Evolutionary conservation across 2,113 vertebrate genomes (phyloP), one percentile per base, ranked within the genome.

Genomic region (Dipodomys spectabilis): DNA sequence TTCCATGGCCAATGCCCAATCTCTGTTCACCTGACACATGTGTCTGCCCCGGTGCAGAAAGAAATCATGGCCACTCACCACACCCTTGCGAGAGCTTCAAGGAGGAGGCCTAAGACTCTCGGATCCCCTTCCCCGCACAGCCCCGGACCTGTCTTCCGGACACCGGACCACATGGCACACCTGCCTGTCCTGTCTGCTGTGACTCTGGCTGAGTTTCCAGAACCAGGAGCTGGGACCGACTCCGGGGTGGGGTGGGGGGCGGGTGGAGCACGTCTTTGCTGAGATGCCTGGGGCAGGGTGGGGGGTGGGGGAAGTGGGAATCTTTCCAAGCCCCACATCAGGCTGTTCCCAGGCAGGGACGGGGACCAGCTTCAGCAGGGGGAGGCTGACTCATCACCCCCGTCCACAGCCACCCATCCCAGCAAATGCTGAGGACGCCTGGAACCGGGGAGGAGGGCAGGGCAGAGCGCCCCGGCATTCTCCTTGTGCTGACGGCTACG

Each of bases 131-230:
- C 39, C 39, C 39, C 39, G 5, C 39, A 39, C 39, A 39, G 39
- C 39, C 39, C 39, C 5, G 39, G 39, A 39, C 39, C 39, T 39
- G 39, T 39, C 39, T 39, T 39, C 39, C 39, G 39, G 39, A 39
- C 39, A 39, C 95, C 60, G 49, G 94, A 92, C 92, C 97, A 77
- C 81, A 82, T 75, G 94, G 95, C 86, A 45, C 27, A 60, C 74
- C 86, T 27, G 81, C 88, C 94, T 72, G 35, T 4, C 72, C 44
- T 2, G 8, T 1, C 0, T 16, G 35, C 53, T 6, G 0, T 1
- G 16, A 19, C 4, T 60, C 39, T 57, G 81, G 65, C 92, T 73
- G 62, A 30, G 45, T 53, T 90, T 97, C 75, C 45, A 2, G 30
- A 27, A 93, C 71, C 18, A 11, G 94, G 32, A 0, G 20, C 27